These are phyloP conservation scores for Xiphorhynchus elegans DNA, from an alignment of 2,113 vertebrate species.

Conservation along the genomic window DNA sequence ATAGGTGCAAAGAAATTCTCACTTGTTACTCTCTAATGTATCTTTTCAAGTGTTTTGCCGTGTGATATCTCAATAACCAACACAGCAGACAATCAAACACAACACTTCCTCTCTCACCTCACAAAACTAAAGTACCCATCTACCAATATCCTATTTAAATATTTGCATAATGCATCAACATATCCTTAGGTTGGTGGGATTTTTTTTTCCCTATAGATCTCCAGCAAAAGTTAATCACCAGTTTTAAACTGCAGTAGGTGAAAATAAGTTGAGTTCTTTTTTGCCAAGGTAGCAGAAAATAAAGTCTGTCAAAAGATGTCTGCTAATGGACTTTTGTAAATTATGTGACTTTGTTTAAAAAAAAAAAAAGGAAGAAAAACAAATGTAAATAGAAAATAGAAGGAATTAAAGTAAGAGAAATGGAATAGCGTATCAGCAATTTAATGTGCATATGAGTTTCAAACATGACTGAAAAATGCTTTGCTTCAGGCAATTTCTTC, in stretches of 20 bases:
- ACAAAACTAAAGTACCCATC: not conserved
- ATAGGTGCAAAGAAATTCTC: not conserved
- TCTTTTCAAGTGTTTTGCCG: not conserved
- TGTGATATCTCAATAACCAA: not conserved
- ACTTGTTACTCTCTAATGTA: not conserved
- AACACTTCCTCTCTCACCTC: not conserved
- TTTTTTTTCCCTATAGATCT: not conserved
- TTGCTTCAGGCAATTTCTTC: slow-evolving; percentile 35
- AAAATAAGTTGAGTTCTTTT: slow-evolving; percentile 15
- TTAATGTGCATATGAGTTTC: not conserved
- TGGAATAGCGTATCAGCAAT: not conserved
- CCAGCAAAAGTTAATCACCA: not conserved
- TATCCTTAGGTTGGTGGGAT: not conserved
- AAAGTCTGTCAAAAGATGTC: not conserved
- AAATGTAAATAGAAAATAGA: not conserved
- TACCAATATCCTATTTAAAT: not conserved
- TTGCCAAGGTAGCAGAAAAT: not conserved
- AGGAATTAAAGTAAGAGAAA: not conserved
- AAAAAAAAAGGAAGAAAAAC: not conserved
- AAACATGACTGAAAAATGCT: not conserved
- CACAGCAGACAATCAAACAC: not conserved
- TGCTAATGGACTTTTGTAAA: slow-evolving; percentile 9
- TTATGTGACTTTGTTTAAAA: not conserved
- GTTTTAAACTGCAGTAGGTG: not conserved
- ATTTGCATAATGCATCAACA: not conserved